Base-by-base conservation (phyloP, 2,888 invertebrate species). In the Euproctis similis region DNA sequence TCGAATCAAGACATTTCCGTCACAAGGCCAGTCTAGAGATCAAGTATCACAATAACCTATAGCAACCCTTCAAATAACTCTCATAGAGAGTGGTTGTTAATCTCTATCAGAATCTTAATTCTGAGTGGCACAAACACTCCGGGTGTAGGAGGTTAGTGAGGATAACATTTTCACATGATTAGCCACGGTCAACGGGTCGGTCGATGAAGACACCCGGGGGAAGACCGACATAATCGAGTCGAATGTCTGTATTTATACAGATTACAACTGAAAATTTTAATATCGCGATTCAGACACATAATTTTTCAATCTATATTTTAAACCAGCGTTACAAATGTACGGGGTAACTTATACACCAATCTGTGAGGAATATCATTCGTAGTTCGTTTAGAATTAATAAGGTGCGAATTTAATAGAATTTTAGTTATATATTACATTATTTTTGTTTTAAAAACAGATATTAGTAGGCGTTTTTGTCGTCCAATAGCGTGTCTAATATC, bases 171-270 rank as follows among this genome's bases (percentile, higher is more conserved):
- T 12, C 9, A 20, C 8, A n/a, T 13, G 17, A 30, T n/a, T 24
- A 17, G 27, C 24, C 8, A 18, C 23, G 27, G 27, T 9, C 19
- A 20, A 27, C 6, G 31, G 27, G 27, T 31, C 31, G 27, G 27
- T 31, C 31, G 13, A 28, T 27, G 31, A 31, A 31, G 24, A 31
- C 11, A 27, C 31, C 24, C 31, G 20, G 16, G 27, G 26, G 24
- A 27, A 27, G 31, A 31, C 31, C 31, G 12, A 31, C 23, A 5
- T n/a, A 8, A 2, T 3, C 14, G 1, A 12, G 12, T 12, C 8
- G n/a, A 13, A 7, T 10, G 12, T 31, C 3, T 12, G 8, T 31
- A 22, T 27, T 24, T 31, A 31, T 28, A 27, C 12, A 18, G 3
- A 24, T 1, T 1, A 8, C 4, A 7, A 6, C n/a, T 4, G 14